A percentile compares a stretch with the other conserved stretches of the same genome.
Conservation (phyloP, 2,113 vertebrate species). For the Aldabrachelys gigantea region DNA sequence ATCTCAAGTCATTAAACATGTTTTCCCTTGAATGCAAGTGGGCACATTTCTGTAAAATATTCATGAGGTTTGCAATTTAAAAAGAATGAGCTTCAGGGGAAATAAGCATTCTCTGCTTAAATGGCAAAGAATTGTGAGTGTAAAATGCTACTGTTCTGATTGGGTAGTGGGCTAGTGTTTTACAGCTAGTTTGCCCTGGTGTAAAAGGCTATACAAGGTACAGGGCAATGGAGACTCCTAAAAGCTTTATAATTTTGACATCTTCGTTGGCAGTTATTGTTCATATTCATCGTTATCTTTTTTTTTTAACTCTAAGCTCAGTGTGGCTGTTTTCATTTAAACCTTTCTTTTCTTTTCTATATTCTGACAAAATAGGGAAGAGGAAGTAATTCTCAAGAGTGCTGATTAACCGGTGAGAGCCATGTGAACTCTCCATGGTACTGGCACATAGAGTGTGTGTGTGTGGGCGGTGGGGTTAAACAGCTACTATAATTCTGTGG, state of each 20-base stretch:
- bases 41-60: not conserved
- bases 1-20: not conserved
- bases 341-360: not conserved
- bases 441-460: not conserved
- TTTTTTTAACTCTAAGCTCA: not conserved
- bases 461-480: not conserved
- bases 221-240: no score
- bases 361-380: not conserved
- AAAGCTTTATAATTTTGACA: no score
- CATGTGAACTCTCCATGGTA: not conserved
- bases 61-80: not conserved
- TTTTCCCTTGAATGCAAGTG: not conserved
- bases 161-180: not conserved
- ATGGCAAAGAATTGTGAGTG: not conserved
- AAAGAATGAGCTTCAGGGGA: not conserved
- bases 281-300: not conserved
- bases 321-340: not conserved
- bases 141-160: not conserved
- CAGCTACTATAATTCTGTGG: not conserved
- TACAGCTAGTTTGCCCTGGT: no score
- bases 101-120: not conserved
- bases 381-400: not conserved
- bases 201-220: no score
- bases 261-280: no score
- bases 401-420: not conserved